These are phyloP conservation scores for Ceratina calcarata DNA, from an alignment of 1,140 invertebrate genomes.

Conservation along the genomic window DNA sequence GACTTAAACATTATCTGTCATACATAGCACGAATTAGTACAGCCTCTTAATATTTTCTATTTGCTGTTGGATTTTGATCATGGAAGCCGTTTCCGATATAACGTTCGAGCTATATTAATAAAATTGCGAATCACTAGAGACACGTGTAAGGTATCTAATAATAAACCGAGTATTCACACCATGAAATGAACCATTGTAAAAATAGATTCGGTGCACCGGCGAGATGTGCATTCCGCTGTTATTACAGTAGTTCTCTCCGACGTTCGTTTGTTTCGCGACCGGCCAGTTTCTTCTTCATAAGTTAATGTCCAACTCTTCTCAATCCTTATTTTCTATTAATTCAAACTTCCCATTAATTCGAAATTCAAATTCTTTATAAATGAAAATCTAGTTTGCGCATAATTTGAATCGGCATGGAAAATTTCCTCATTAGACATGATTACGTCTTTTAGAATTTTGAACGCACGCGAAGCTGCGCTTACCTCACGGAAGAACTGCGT, in stretches of 20 bases:
- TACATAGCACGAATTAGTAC: neutral
- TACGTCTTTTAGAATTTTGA: conserved; percentile 70
- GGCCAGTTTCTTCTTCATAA: too few species aligned
- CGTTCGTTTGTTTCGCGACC: neutral
- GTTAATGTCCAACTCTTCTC: too few species aligned
- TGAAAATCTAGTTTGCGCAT: neutral
- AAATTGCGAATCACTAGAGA: conserved; percentile 42
- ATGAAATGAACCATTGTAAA: conserved; percentile 72
- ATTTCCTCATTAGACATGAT: too few species aligned
- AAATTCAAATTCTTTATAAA: neutral
- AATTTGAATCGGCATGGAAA: neutral
- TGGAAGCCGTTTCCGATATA: neutral
- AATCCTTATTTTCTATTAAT: neutral
- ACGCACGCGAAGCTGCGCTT: conserved; percentile 76
- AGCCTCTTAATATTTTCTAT: too few species aligned
- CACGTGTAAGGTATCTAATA: conserved; percentile 68
- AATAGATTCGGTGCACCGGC: conserved; percentile 71
- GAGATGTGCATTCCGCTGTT: conserved; percentile 57
- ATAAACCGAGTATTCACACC: conserved; percentile 73
- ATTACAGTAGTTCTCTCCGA: conserved; percentile 47
- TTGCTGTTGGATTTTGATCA: neutral
- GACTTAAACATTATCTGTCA: neutral
- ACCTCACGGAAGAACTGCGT: conserved; percentile 77
- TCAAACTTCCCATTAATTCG: neutral
- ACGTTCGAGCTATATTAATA: conserved; percentile 25